Evolutionary conservation across 2,888 invertebrate species (phyloP), one percentile per base, ranked within the genome.

Genomic region (Pandemis cinnamomeana): DNA sequence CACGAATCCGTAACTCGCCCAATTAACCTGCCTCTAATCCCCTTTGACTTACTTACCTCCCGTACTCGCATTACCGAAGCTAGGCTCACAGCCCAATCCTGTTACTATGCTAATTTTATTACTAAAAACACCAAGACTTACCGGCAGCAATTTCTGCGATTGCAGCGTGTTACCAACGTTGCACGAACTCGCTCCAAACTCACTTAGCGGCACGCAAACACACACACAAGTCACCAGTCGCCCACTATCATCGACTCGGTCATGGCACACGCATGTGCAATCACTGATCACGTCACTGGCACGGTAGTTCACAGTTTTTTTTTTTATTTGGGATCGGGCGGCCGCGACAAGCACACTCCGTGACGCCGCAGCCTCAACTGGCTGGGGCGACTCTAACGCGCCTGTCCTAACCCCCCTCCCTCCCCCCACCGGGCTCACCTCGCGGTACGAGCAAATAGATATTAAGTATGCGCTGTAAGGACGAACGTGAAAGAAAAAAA

Each of bases 381-480:
- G 92, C 93, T 91, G 90, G 93, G 93, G 91, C 87, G 91, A 84
- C 91, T 83, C 89, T 86, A 93, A 85, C 91, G 93, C 93, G 93
- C 93, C 90, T 89, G 93, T 86, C 88, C 89, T 88, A 86, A 83
- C 83, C 75, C 82, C 85, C 78, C 72, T 64, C 72, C 71, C n/a
- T 74, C 71, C n/a, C 87, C 85, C 85, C 87, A 20, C 71, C 64
- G 71, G 70, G 83, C 87, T 87, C 84, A 91, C 92, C 93, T 91
- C 92, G 83, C 86, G 83, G 86, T 88, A 89, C 89, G 87, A 89
- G 87, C 91, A 93, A 93, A 92, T 93, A 93, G 92, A 93, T 93
- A 93, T 93, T 92, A 93, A 93, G 91, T 93, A 91, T 88, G 89
- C 90, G 89, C 89, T 87, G 89, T 89, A 90, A 91, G 91, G 89